Base-by-base conservation (phyloP, 2,797 vertebrate genomes). In the Sebastiscus albofasciatus region DNA sequence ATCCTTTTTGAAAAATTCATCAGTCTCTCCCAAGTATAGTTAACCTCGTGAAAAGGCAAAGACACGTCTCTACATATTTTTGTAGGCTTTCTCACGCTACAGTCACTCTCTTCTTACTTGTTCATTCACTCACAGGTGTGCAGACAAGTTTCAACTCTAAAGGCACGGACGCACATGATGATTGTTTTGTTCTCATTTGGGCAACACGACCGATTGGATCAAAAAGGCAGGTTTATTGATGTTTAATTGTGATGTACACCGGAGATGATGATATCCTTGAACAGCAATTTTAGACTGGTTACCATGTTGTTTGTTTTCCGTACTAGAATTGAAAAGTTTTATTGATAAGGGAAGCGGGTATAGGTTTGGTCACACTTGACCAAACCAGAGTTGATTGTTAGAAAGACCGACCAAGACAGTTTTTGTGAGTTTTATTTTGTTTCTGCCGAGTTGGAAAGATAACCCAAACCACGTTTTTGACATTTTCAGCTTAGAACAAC, bases 1-100 rank as follows among this genome's bases (percentile, higher is more conserved):
- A 33, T 42, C 9, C 61, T 42, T 80, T 26, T 70, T 79, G 20
- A 90, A 87, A 87, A 75, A 82, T 80, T 65, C n/a, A 82, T 80
- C 31, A 39, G n/a, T 68, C 7, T 7, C 39, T 64, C 22, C 14
- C 27, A 20, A 64, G 79, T 59, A 62, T 26, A n/a, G 71, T 67
- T 82, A 46, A 79, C 58, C 58, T 78, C 39, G 36, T 10, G 46
- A 72, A 54, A 72, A 67, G 33, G 62, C 62, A 49, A 42, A 79
- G n/a, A 49, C n/a, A 13, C 34, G 11, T 20, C 9, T 42, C 60
- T 20, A 20, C 8, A 5, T 49, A 18, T 34, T 49, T 54, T 39
- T 66, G 16, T 1, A 14, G 20, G 49, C 68, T 66, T 72, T 75
- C 46, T 67, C 61, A 33, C 26, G 24, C 55, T 13, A 24, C 39